A percentile compares a stretch with the other conserved stretches of the same genome.
Conservation (phyloP, 2,113 vertebrate species). For the Vanacampus margaritifer region DNA sequence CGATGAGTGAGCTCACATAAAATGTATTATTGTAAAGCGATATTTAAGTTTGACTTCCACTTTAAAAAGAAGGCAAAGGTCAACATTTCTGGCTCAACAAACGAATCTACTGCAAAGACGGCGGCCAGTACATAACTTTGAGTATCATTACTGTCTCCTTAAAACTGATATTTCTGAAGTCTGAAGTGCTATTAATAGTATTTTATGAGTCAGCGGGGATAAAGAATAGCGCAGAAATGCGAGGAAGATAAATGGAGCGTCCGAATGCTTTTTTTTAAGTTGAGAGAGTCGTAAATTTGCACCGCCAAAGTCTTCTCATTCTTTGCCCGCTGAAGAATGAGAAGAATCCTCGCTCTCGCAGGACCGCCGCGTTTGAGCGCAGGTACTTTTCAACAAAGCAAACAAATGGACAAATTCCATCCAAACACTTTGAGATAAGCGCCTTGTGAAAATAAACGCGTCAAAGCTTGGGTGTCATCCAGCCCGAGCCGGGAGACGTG, state of each 20-base stretch:
- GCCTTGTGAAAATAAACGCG: constrained; percentile 56
- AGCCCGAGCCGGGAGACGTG: constrained; percentile 20
- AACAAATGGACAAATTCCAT: constrained; percentile 62
- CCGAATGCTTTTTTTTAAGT: constrained; percentile 29
- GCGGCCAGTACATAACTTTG: constrained; percentile 1
- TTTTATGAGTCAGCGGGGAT: constrained; percentile 64
- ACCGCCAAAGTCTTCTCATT: constrained; percentile 48
- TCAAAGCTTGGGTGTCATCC: constrained; percentile 32
- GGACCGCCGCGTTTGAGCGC: constrained; percentile 39
- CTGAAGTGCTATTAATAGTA: constrained; percentile 16
- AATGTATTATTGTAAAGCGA: no score
- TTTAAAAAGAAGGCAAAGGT: not conserved
- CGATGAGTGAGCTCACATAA: no score
- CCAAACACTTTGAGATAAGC: constrained; percentile 52
- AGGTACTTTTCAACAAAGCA: constrained; percentile 40
- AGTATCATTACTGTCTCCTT: constrained; percentile 12
- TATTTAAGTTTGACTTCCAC: no score
- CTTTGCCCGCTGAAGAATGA: constrained; percentile 50
- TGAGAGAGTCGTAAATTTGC: constrained; percentile 59
- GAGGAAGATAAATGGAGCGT: constrained; percentile 63
- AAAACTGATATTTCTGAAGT: constrained; percentile 25
- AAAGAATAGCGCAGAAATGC: constrained; percentile 43
- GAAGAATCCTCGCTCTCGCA: constrained; percentile 53
- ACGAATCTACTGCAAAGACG: not conserved
- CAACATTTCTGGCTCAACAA: not conserved